phyloP scores from a whole-genome alignment of 2,888 invertebrate species.

The Nasonovia ribisnigri region DNA sequence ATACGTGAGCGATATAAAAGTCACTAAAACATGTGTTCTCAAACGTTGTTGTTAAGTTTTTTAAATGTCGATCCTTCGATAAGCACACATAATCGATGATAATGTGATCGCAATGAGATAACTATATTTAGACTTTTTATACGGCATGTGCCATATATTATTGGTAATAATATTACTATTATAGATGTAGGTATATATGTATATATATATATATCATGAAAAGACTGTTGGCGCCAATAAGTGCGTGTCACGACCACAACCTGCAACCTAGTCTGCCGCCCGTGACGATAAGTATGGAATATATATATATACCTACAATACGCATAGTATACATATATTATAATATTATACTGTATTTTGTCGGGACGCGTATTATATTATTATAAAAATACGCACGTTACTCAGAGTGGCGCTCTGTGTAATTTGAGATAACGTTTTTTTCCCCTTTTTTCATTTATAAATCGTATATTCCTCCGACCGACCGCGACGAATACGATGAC shows the following conservation, averaged over 20 bases:
- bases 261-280: neutral
- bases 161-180: neutral
- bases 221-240: slow-evolving; percentile 38
- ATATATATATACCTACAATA: neutral
- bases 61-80: neutral
- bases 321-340: neutral
- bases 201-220: neutral
- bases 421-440: neutral
- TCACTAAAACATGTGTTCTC: neutral
- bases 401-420: neutral
- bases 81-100: neutral
- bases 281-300: slow-evolving; percentile 6
- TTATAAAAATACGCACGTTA: slow-evolving; percentile 39
- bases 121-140: neutral
- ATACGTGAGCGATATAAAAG: neutral
- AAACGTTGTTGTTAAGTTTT: neutral
- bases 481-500: slow-evolving; percentile 21
- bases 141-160: neutral
- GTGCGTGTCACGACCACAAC: slow-evolving; percentile 31
- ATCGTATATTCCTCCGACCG: neutral
- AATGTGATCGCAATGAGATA: neutral
- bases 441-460: neutral
- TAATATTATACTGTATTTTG: neutral
- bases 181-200: neutral
- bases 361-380: neutral